Evolutionary conservation across 2,888 invertebrate genomes (phyloP).

Genomic region (Exocentrus adspersus): DNA sequence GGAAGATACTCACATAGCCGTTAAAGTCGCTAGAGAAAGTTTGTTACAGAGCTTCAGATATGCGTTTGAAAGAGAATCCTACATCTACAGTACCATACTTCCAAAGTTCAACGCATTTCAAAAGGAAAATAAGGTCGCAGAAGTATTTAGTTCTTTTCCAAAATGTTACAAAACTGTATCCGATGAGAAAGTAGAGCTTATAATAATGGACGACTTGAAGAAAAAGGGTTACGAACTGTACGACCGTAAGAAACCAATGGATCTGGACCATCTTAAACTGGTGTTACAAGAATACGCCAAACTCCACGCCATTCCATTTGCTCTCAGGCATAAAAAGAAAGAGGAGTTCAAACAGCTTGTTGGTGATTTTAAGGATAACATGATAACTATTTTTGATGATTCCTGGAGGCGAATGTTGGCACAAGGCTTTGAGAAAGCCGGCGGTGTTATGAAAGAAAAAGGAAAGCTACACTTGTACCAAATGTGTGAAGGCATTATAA

Average conservation of each 20-base stretch:
- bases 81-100: conserved; percentile 8
- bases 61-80: conserved; percentile 20
- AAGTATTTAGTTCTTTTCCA: conserved; percentile 15
- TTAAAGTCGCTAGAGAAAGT: neutral
- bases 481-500: conserved; percentile 12
- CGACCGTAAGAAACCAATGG: conserved; percentile 32
- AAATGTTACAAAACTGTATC: conserved; percentile 29
- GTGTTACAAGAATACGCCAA: conserved; percentile 43
- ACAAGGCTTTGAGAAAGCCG: neutral
- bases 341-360: neutral
- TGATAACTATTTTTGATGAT: neutral
- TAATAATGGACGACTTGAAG: conserved; percentile 41
- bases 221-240: conserved; percentile 32
- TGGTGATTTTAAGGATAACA: neutral
- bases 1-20: neutral
- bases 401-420: neutral
- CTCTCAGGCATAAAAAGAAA: conserved; percentile 37
- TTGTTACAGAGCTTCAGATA: neutral
- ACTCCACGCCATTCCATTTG: conserved; percentile 46
- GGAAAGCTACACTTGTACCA: neutral
- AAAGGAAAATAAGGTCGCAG: neutral
- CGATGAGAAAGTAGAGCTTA: conserved; percentile 30
- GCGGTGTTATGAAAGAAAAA: neutral
- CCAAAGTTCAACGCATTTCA: neutral
- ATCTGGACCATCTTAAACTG: conserved; percentile 28